Conservation (phyloP, 2,797 vertebrate genomes). For the Takifugu rubripes region DNA sequence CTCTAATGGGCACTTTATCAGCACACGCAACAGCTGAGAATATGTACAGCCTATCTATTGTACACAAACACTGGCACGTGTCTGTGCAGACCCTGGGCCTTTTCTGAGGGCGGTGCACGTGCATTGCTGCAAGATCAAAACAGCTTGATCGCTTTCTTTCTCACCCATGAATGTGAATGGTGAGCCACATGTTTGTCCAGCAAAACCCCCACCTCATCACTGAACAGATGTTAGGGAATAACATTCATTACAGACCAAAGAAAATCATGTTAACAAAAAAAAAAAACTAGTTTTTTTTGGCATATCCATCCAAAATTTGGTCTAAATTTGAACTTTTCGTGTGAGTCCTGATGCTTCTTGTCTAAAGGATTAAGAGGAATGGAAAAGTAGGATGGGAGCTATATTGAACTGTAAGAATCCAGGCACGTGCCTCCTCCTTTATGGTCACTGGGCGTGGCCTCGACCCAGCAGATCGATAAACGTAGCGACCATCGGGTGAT, state of each 20-base stretch:
- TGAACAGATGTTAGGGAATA: too few species aligned
- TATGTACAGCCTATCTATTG: constrained; percentile 32
- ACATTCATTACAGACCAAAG: too few species aligned
- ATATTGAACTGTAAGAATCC: neutral
- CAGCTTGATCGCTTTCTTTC: too few species aligned
- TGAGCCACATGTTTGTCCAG: neutral
- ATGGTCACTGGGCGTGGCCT: constrained; percentile 24
- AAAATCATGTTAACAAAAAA: too few species aligned
- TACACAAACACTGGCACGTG: constrained; percentile 54
- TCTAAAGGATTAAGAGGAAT: neutral
- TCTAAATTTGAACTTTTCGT: too few species aligned
- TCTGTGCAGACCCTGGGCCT: constrained; percentile 15
- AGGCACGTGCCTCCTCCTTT: neutral
- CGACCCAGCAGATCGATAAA: constrained; percentile 21
- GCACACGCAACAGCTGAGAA: constrained; percentile 37
- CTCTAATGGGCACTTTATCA: constrained; percentile 53
- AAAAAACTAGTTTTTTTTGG: too few species aligned
- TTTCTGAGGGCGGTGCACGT: constrained; percentile 33
- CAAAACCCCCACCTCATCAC: too few species aligned
- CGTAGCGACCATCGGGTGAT: constrained; percentile 7
- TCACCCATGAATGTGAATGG: too few species aligned
- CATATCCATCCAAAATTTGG: too few species aligned
- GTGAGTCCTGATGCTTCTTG: neutral
- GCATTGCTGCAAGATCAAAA: constrained; percentile 9
- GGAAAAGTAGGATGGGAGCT: neutral